phyloP scores from a whole-genome alignment of 2,113 vertebrate genomes.

The Limanda limanda region DNA sequence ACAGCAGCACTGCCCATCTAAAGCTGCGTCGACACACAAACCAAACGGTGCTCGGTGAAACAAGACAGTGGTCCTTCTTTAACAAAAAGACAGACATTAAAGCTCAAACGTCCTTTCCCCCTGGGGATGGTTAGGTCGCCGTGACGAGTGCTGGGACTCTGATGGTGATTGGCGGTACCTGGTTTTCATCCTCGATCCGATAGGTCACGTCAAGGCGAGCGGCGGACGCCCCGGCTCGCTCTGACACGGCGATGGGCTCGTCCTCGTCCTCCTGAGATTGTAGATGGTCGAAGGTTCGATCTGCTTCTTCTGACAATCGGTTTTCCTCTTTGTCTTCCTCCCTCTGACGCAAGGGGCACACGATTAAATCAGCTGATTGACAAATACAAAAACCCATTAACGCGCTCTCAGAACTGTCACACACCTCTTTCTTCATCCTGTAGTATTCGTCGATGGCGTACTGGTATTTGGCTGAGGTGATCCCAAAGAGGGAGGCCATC shows the following conservation, averaged over 20 bases:
- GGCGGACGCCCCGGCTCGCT: slow-evolving; percentile 76
- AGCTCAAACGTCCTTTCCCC: not conserved
- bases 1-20: slow-evolving; percentile 41
- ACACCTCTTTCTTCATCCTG: slow-evolving; percentile 95
- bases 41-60: slow-evolving; percentile 60
- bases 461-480: slow-evolving; percentile 97
- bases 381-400: not conserved
- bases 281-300: slow-evolving; percentile 84
- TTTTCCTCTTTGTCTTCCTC: slow-evolving; percentile 92
- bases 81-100: slow-evolving; percentile 32
- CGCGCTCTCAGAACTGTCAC: slow-evolving; percentile 20
- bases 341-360: slow-evolving; percentile 75
- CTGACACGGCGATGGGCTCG: slow-evolving; percentile 58
- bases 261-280: slow-evolving; percentile 73
- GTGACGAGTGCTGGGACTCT: slow-evolving; percentile 71
- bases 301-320: slow-evolving; percentile 90
- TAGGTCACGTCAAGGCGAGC: slow-evolving; percentile 85
- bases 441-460: slow-evolving; percentile 98
- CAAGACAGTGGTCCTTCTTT: slow-evolving; percentile 45
- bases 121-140: slow-evolving; percentile 75
- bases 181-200: slow-evolving; percentile 84
- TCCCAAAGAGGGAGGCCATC: slow-evolving; percentile 94
- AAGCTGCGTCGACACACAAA: slow-evolving; percentile 51
- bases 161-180: slow-evolving; percentile 42
- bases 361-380: not conserved